phyloP scores from a whole-genome alignment of 1,140 invertebrate genomes.

The Euwallacea fornicatus region DNA sequence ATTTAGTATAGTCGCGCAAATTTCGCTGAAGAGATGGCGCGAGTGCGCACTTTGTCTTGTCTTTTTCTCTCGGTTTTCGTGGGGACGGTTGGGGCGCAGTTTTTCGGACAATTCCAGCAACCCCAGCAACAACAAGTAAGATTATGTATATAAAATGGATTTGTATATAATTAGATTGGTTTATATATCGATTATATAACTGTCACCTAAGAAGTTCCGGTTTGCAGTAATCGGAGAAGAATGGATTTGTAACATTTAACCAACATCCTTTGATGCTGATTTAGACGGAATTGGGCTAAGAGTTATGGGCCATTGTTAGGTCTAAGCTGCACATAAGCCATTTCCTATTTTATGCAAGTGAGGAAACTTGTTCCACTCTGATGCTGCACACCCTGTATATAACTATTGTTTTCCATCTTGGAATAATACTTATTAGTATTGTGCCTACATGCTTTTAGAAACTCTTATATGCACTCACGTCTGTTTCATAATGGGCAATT shows the following conservation, averaged over 20 bases:
- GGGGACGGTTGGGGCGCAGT: slow-evolving; percentile 2
- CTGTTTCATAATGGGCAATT: too few relatives aligned
- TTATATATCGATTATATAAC: not conserved
- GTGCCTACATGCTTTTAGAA: too few relatives aligned
- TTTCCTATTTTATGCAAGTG: too few relatives aligned
- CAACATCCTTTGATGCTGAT: not conserved
- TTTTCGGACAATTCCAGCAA: slow-evolving; percentile 8
- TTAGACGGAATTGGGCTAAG: not conserved
- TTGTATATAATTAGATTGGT: slow-evolving; percentile 8
- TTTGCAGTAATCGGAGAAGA: not conserved
- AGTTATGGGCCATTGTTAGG: too few relatives aligned
- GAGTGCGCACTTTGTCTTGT: not conserved
- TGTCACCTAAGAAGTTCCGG: not conserved
- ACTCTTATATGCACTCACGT: too few relatives aligned
- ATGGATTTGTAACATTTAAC: not conserved
- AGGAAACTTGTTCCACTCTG: too few relatives aligned
- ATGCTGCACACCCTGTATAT: too few relatives aligned
- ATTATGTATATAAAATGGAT: not conserved
- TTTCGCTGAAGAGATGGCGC: slow-evolving; percentile 13
- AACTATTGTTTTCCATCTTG: too few relatives aligned
- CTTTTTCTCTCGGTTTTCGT: not conserved
- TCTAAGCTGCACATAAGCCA: too few relatives aligned
- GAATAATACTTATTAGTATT: too few relatives aligned
- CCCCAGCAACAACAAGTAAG: not conserved
- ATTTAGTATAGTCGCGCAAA: slow-evolving; percentile 16